Evolutionary conservation across 2,888 invertebrate genomes (phyloP), one percentile per base, ranked within the genome.

Genomic region (Leuctra nigra): DNA sequence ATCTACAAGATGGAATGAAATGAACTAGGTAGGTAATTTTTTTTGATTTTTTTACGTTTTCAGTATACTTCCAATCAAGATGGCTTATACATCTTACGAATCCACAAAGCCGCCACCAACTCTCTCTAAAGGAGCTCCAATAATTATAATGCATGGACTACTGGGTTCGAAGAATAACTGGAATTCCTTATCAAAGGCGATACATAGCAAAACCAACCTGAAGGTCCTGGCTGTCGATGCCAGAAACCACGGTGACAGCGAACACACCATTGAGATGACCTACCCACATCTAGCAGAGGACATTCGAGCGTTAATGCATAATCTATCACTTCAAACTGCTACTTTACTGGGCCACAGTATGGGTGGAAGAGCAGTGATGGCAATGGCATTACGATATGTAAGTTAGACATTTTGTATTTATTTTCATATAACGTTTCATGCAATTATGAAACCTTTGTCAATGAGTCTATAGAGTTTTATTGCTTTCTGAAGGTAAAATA

Each of bases 221-320:
- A 77, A 79, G 69, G 88, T 93, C 0, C 79, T 91, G 60, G 78
- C 87, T 6, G 78, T 95, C 25, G 98, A 98, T 74, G 87, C 90
- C 4, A 79, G 97, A 68, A 97, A 97, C 73, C 97, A 98, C 72
- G 97, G 97, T 0, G 91, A 93, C 61, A 95, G 94, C 68, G 86
- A 89, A 1, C 94, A 94, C 68, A 75, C 83, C 0, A 64, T 76
- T 0, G 77, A 82, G 0, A 88, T 92, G 72, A 80, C 77, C 22
- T 95, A 93, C 68, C 71, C 76, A 9, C 78, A 82, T 36, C 81
- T 94, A 78, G 82, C 86, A 0, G 76, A 75, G 55, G 97, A 97
- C 72, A 67, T 95, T 3, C 69, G 78, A 11, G 73, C 78, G 41
- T 75, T 91, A 38, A 72, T 89, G 59, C 75, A 81, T 63, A 79